Percentiles rank a stretch among this genome's conserved stretches.
phyloP scores from a whole-genome alignment of 2,113 vertebrate species.

The Zosterops hypoxanthus region DNA sequence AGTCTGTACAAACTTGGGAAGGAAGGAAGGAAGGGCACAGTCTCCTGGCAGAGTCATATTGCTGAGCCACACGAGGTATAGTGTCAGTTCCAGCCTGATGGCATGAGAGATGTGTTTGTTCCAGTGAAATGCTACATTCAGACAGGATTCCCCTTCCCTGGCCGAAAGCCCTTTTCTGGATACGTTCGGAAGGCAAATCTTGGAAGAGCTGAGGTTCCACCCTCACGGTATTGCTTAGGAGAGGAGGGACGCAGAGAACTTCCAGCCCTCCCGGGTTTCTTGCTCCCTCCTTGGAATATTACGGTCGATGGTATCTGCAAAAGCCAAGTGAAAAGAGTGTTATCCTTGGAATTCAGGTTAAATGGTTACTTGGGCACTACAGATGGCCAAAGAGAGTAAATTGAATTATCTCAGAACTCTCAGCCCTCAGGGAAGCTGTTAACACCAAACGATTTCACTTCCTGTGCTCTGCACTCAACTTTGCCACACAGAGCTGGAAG shows the following conservation, averaged over 20 bases:
- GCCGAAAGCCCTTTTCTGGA: conserved; percentile 62
- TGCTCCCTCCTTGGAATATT: conserved; percentile 62
- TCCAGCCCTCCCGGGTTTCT: not conserved
- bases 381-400: not conserved
- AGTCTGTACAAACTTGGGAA: not conserved
- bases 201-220: conserved; percentile 70
- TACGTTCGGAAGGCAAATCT: conserved; percentile 50
- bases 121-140: conserved; percentile 84
- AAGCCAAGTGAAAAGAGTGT: conserved; percentile 14
- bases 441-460: not conserved
- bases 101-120: conserved; percentile 44
- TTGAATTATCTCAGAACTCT: not conserved
- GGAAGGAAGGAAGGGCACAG: not conserved
- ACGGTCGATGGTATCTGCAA: conserved; percentile 94
- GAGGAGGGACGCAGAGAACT: not conserved
- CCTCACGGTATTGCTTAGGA: not conserved
- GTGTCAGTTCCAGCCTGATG: conserved; percentile 37
- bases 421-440: not conserved
- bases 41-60: not conserved
- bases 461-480: not conserved
- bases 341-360: not conserved
- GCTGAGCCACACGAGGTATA: conserved; percentile 44
- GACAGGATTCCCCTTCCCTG: conserved; percentile 68
- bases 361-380: not conserved
- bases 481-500: not conserved